phyloP scores from a whole-genome alignment of 2,113 vertebrate species.

The Bubo bubo region DNA sequence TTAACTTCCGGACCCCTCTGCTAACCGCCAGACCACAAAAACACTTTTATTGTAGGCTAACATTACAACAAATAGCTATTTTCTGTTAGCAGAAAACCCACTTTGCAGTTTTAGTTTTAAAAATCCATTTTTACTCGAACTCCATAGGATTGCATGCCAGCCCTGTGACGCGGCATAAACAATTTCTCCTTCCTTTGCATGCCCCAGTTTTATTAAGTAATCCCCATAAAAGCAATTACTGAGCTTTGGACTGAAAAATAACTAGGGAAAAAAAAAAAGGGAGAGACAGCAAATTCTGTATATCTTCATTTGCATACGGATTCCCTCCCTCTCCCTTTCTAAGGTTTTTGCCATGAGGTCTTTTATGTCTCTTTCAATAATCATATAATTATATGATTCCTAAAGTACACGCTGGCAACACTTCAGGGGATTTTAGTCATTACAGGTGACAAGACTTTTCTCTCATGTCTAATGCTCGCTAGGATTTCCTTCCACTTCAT shows the following conservation, averaged over 20 bases:
- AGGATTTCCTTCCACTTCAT: conserved; percentile 56
- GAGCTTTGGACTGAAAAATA: conserved; percentile 55
- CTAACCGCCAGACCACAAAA: conserved; percentile 63
- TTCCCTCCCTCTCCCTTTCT: conserved; percentile 22
- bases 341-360: conserved; percentile 60
- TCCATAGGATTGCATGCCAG: not conserved
- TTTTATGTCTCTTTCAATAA: conserved; percentile 74
- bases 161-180: not conserved
- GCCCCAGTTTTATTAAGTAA: conserved; percentile 62
- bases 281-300: conserved; percentile 40
- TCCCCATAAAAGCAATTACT: conserved; percentile 67
- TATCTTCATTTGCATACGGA: conserved; percentile 55
- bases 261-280: not conserved
- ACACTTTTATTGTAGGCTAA: conserved; percentile 49
- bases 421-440: conserved; percentile 73
- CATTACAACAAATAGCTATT: conserved; percentile 45
- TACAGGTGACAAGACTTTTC: conserved; percentile 70
- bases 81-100: conserved; percentile 30
- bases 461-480: conserved; percentile 4
- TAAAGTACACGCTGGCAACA: conserved; percentile 69
- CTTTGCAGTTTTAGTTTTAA: conserved; percentile 19
- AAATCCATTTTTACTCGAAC: conserved; percentile 23
- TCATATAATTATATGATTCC: conserved; percentile 73
- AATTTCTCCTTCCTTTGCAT: conserved; percentile 6
- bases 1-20: conserved; percentile 49